Percentiles rank a stretch among this genome's conserved stretches.
These are phyloP conservation scores for Cynocephalus volans DNA, from an alignment of 2,113 vertebrate species.

Conservation along the genomic window DNA sequence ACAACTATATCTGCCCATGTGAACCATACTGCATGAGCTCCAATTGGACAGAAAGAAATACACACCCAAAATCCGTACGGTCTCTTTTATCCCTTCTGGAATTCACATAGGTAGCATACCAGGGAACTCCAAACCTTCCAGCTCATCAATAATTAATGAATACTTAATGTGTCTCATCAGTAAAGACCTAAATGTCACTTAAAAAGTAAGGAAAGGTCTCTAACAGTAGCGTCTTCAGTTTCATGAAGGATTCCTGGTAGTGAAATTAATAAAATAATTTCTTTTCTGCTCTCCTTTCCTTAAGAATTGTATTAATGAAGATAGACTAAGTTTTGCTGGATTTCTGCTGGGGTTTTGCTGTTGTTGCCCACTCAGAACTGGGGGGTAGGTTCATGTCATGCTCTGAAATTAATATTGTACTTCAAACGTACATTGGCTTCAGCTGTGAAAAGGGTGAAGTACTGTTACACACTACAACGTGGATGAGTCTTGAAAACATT, in stretches of 20 bases:
- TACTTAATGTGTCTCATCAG: neutral
- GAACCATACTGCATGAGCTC: neutral
- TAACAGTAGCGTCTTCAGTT: neutral
- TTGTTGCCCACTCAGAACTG: neutral
- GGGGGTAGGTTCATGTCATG: neutral
- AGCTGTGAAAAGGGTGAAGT: neutral
- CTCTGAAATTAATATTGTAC: neutral
- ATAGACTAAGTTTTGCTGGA: neutral
- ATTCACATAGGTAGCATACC: neutral
- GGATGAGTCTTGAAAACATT: neutral
- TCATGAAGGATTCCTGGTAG: neutral
- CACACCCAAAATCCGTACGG: neutral
- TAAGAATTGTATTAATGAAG: neutral
- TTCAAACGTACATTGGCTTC: neutral
- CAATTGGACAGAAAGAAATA: neutral
- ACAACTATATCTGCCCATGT: neutral
- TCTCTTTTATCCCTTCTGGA: neutral
- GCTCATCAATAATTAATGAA: neutral
- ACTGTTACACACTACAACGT: neutral
- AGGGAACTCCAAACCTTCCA: neutral
- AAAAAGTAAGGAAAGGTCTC: neutral
- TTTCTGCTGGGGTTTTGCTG: neutral
- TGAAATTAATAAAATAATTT: neutral
- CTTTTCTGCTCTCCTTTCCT: neutral
- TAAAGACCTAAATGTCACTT: constrained; percentile 19